Conservation (phyloP, 2,888 invertebrate genomes). For the Elgonia sp. region DNA sequence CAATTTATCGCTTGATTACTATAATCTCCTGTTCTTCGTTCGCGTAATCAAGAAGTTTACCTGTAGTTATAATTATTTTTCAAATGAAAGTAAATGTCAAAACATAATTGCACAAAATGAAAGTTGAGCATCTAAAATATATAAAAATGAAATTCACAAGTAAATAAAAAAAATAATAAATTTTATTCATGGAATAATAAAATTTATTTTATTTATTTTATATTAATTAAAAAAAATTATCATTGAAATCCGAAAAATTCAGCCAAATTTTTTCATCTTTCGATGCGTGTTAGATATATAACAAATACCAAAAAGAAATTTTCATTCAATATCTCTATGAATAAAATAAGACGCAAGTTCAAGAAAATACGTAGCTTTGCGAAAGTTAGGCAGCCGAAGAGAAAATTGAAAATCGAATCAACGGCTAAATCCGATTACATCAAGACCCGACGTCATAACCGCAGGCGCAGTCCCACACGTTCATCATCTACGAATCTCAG, state of each 20-base stretch:
- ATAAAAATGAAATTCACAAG: no score
- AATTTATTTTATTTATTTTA: no score
- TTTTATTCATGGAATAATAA: no score
- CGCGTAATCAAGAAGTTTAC: constrained; percentile 9
- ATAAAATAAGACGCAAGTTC: constrained; percentile 70
- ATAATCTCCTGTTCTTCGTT: constrained; percentile 31
- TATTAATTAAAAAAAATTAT: no score
- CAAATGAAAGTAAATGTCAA: not conserved
- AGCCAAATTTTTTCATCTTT: not conserved
- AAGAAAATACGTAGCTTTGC: constrained; percentile 81
- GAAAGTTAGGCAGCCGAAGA: constrained; percentile 79
- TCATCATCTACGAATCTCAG: constrained; percentile 72
- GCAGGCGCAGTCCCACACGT: constrained; percentile 77
- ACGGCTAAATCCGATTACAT: constrained; percentile 83
- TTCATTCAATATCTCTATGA: constrained; percentile 42
- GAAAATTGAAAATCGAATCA: constrained; percentile 85
- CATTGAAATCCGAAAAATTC: no score
- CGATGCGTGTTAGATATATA: constrained; percentile 23
- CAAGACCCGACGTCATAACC: constrained; percentile 80
- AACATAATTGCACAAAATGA: no score
- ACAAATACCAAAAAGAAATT: constrained; percentile 44
- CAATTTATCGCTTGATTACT: constrained; percentile 44
- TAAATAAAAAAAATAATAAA: no score
- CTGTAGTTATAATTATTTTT: not conserved
- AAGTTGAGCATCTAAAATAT: no score